Conservation (phyloP, 2,113 vertebrate species). For the Brachyistius frenatus region DNA sequence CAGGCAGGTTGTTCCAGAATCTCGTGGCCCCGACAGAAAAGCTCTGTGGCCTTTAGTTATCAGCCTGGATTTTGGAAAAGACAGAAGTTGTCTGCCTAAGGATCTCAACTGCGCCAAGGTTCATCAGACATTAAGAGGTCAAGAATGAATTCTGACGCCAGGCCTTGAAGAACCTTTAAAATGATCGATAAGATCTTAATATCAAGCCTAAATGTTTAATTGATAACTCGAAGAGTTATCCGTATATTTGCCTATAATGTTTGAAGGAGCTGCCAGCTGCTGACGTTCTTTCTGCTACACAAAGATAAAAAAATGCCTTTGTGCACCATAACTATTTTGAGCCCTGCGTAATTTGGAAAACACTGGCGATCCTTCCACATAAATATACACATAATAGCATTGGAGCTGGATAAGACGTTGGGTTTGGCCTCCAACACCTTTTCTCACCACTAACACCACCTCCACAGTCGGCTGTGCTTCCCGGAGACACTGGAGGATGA, state of each 20-base stretch:
- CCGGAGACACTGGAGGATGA: constrained; percentile 21
- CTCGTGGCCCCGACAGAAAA: no score
- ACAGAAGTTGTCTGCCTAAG: no score
- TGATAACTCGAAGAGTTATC: not conserved
- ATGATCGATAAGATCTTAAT: no score
- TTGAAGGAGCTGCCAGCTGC: constrained; percentile 28
- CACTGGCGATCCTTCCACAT: constrained; percentile 57
- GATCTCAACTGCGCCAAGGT: no score
- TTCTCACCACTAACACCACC: constrained; percentile 62
- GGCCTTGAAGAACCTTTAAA: no score
- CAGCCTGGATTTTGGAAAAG: no score
- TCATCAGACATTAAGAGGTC: no score
- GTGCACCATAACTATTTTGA: constrained; percentile 68
- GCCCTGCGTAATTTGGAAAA: constrained; percentile 74
- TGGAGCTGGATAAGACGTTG: constrained; percentile 50
- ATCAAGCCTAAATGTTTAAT: no score
- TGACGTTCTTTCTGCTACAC: not conserved
- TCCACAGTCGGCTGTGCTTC: constrained; percentile 35
- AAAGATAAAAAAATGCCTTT: constrained; percentile 3
- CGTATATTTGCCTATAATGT: constrained; percentile 33
- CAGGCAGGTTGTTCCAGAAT: no score
- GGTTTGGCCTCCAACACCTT: constrained; percentile 71
- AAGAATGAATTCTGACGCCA: no score
- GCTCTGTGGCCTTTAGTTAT: no score
- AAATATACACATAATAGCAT: constrained; percentile 60